Percentiles rank a stretch among this genome's conserved stretches.
Evolutionary conservation across 2,888 invertebrate genomes (phyloP).

Genomic region (Ceratothoa steindachneri): DNA sequence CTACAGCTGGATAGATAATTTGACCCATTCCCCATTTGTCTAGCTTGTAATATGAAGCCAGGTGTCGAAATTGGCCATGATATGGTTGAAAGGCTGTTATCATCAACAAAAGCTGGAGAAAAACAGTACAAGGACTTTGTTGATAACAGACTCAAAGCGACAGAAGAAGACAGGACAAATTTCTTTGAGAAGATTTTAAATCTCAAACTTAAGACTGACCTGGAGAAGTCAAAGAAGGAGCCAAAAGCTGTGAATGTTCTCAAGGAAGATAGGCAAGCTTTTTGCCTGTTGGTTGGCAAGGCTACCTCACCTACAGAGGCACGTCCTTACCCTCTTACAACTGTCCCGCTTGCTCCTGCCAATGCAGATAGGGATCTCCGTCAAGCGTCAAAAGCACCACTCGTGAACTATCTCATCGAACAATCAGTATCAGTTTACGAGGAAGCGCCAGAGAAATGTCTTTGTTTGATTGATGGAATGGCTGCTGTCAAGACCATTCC

Average conservation of each 20-base stretch:
- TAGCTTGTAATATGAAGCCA: constrained; percentile 2
- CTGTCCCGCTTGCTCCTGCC: constrained; percentile 18
- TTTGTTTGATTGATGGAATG: constrained; percentile 15
- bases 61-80: constrained; percentile 11
- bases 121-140: constrained; percentile 4
- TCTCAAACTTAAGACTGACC: constrained; percentile 7
- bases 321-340: constrained; percentile 3
- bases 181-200: constrained; percentile 11
- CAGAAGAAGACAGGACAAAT: background rate
- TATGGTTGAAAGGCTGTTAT: constrained; percentile 11
- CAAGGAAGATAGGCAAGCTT: constrained; percentile 16
- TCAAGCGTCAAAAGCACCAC: constrained; percentile 15
- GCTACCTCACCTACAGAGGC: constrained; percentile 10
- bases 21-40: background rate
- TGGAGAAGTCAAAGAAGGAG: constrained; percentile 10
- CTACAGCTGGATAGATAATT: background rate
- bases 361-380: constrained; percentile 12
- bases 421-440: constrained; percentile 1
- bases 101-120: constrained; percentile 12
- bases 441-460: background rate
- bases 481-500: constrained; percentile 5
- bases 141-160: background rate
- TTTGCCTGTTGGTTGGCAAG: constrained; percentile 1
- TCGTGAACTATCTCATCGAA: constrained; percentile 5
- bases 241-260: constrained; percentile 9